Percentiles rank a stretch among this genome's conserved stretches.
These are phyloP conservation scores for Lytechinus pictus DNA, from an alignment of 35 echinoderm and acorn worm genomes.

Conservation along the genomic window DNA sequence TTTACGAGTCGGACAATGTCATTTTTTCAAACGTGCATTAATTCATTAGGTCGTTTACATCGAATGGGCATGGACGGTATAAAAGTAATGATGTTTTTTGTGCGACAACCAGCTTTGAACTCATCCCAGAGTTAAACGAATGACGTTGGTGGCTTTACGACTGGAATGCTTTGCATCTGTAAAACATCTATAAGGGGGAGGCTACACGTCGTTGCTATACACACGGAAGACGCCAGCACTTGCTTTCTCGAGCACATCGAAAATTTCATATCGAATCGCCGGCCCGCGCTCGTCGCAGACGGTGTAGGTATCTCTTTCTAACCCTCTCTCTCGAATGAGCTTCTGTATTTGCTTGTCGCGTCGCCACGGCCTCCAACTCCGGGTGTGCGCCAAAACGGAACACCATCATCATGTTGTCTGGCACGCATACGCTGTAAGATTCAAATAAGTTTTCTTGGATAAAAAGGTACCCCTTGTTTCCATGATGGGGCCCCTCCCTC, in stretches of 20 bases:
- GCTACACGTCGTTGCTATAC: neutral
- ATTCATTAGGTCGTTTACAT: slow-evolving; percentile 23
- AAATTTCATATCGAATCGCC: neutral
- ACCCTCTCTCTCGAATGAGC: neutral
- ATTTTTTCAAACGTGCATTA: neutral
- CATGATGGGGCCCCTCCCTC: slow-evolving; percentile 31
- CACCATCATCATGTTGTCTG: neutral
- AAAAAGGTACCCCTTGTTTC: slow-evolving; percentile 11
- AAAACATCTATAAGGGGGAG: neutral
- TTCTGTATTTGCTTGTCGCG: neutral
- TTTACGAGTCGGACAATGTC: neutral
- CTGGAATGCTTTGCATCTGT: neutral
- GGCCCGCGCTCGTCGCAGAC: neutral
- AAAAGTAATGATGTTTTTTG: slow-evolving; percentile 18
- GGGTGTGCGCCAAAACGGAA: neutral
- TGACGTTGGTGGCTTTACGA: neutral
- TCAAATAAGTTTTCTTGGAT: neutral
- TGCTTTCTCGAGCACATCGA: neutral
- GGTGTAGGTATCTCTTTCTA: neutral
- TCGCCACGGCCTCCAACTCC: neutral
- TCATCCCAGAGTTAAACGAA: slow-evolving; percentile 1
- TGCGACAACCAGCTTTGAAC: neutral
- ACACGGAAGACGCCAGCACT: neutral
- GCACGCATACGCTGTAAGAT: neutral
- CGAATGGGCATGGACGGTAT: neutral